phyloP scores from a whole-genome alignment of 2,113 vertebrate genomes.

The Sebastes schlegelii region DNA sequence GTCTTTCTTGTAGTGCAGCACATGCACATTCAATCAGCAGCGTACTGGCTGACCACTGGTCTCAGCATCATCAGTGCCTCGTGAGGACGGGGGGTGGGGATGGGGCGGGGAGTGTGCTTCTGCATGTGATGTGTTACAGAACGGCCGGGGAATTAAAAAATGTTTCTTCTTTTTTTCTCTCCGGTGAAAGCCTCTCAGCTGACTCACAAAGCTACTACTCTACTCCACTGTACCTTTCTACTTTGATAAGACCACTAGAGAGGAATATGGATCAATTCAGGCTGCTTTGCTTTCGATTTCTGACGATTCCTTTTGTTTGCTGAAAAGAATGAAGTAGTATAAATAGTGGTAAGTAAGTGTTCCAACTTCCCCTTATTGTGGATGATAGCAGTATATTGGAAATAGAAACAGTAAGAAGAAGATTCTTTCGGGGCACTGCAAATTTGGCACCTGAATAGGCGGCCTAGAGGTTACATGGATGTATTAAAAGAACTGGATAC shows the following conservation, averaged over 20 bases:
- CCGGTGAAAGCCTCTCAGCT: background rate
- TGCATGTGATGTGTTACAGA: slow-evolving; percentile 60
- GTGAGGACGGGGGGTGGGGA: slow-evolving; percentile 43
- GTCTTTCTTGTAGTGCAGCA: background rate
- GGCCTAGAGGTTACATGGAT: too few species aligned
- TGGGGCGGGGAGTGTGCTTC: background rate
- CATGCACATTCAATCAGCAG: background rate
- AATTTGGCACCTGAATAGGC: too few species aligned
- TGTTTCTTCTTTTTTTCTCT: background rate
- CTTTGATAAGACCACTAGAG: background rate
- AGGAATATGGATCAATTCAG: background rate
- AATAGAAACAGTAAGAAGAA: too few species aligned
- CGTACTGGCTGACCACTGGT: slow-evolving; percentile 37
- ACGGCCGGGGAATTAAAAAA: background rate
- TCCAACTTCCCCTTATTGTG: background rate
- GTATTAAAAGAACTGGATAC: too few species aligned
- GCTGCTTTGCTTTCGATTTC: background rate
- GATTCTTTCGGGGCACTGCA: too few species aligned
- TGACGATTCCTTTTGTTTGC: background rate
- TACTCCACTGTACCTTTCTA: background rate
- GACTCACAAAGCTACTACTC: background rate
- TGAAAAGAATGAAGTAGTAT: background rate
- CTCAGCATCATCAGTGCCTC: slow-evolving; percentile 52
- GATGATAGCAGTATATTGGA: background rate
- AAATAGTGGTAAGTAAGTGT: background rate